These are phyloP conservation scores for Sphenodon punctatus DNA, from an alignment of 2,797 vertebrate species.

Conservation along the genomic window DNA sequence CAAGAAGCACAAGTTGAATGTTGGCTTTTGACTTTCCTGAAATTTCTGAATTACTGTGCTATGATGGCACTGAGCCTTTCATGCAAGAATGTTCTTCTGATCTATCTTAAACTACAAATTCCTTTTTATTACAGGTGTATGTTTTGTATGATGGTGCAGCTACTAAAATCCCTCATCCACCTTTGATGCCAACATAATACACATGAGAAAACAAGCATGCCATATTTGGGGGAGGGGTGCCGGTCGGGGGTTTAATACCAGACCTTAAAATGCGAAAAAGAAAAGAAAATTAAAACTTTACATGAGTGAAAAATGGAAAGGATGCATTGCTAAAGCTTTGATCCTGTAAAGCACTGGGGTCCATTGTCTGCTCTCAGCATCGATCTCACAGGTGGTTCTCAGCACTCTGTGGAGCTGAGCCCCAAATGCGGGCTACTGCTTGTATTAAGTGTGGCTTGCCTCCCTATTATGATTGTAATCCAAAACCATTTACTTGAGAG, in stretches of 20 bases:
- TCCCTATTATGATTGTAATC: too few relatives aligned
- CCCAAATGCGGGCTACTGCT: background rate
- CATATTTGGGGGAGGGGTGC: background rate
- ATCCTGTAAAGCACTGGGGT: too few relatives aligned
- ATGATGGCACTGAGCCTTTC: background rate
- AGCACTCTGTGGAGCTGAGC: background rate
- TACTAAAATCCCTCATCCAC: background rate
- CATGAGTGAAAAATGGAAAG: background rate
- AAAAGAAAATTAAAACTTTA: background rate
- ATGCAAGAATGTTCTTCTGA: background rate
- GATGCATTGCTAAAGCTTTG: too few relatives aligned
- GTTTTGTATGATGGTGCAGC: background rate
- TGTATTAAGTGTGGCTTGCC: accelerated
- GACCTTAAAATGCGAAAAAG: background rate
- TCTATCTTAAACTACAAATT: background rate
- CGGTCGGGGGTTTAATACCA: background rate
- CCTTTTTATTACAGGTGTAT: background rate
- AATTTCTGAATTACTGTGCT: background rate
- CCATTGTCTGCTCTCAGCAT: background rate
- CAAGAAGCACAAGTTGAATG: background rate
- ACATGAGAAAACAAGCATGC: background rate
- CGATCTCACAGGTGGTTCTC: background rate
- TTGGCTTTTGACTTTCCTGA: background rate
- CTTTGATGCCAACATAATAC: background rate
- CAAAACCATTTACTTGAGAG: too few relatives aligned